These are phyloP conservation scores for Dastarcus helophoroides DNA, from an alignment of 2,888 invertebrate species.

Conservation along the genomic window DNA sequence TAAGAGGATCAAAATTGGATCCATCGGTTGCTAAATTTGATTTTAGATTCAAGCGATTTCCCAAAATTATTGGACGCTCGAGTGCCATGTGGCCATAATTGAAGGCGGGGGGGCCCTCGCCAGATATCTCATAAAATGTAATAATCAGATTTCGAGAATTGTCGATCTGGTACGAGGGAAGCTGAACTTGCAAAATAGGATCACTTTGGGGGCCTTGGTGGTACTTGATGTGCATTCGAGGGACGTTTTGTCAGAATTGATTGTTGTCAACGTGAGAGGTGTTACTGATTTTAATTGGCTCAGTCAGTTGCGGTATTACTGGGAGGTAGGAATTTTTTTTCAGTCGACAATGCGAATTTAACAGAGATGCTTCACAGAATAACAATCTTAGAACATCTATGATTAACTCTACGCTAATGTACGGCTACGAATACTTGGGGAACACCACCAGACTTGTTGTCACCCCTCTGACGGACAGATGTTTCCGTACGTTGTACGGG, in stretches of 20 bases:
- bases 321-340: constrained; percentile 46
- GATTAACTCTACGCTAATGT: constrained; percentile 79
- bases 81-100: constrained; percentile 70
- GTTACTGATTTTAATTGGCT: constrained; percentile 87
- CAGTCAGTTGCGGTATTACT: constrained; percentile 75
- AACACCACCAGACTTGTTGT: constrained; percentile 81
- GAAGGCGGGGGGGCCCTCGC: constrained; percentile 44
- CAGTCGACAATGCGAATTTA: neutral
- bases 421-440: constrained; percentile 92
- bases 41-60: constrained; percentile 47
- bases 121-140: constrained; percentile 58
- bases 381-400: constrained; percentile 60
- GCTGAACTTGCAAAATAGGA: constrained; percentile 73
- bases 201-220: constrained; percentile 81
- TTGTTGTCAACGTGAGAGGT: constrained; percentile 49
- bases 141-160: constrained; percentile 67
- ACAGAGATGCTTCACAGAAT: constrained; percentile 33
- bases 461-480: constrained; percentile 87
- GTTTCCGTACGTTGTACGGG: constrained; percentile 85
- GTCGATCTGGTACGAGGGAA: constrained; percentile 81
- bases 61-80: constrained; percentile 81
- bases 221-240: constrained; percentile 89
- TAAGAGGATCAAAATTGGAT: constrained; percentile 24
- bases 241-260: constrained; percentile 67
- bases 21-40: constrained; percentile 1